These are phyloP conservation scores for Acanthochromis polyacanthus DNA, from an alignment of 2,113 vertebrate species.

Conservation along the genomic window DNA sequence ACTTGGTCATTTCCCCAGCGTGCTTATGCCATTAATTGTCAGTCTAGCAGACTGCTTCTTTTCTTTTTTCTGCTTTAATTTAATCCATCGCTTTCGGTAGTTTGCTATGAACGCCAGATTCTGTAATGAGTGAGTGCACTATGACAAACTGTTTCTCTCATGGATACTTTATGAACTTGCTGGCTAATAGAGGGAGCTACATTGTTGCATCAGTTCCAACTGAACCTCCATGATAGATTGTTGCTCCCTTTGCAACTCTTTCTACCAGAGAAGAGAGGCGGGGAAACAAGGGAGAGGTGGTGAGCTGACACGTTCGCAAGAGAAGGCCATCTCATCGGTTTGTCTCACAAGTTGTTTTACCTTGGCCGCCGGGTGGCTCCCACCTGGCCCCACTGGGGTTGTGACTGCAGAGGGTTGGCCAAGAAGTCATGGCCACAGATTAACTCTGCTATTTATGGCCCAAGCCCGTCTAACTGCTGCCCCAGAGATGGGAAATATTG, in stretches of 20 bases:
- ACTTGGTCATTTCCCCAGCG: conserved; percentile 12
- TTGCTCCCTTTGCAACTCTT: conserved; percentile 41
- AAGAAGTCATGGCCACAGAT: conserved; percentile 85
- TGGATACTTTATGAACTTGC: conserved; percentile 52
- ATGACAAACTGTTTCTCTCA: conserved; percentile 49
- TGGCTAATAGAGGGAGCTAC: conserved; percentile 31
- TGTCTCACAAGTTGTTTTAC: conserved; percentile 73
- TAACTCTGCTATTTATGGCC: conserved; percentile 86
- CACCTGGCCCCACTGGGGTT: conserved; percentile 63
- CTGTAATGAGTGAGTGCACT: conserved; percentile 15
- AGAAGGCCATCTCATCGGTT: conserved; percentile 65
- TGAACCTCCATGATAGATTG: conserved; percentile 51
- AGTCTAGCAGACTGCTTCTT: background rate
- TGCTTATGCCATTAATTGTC: background rate
- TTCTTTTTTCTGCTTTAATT: conserved; percentile 1
- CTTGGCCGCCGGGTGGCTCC: conserved; percentile 72
- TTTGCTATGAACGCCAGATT: conserved; percentile 1
- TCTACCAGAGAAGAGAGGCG: conserved; percentile 28
- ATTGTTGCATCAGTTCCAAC: conserved; percentile 27
- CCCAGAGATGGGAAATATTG: conserved; percentile 87
- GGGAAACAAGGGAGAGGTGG: conserved; percentile 22
- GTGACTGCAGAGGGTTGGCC: conserved; percentile 67
- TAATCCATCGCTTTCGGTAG: background rate
- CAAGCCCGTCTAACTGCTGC: conserved; percentile 81
- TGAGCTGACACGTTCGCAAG: conserved; percentile 22